A percentile compares a stretch with the other conserved stretches of the same genome.
phyloP scores from a whole-genome alignment of 2,113 vertebrate genomes.

The Orycteropus afer region DNA sequence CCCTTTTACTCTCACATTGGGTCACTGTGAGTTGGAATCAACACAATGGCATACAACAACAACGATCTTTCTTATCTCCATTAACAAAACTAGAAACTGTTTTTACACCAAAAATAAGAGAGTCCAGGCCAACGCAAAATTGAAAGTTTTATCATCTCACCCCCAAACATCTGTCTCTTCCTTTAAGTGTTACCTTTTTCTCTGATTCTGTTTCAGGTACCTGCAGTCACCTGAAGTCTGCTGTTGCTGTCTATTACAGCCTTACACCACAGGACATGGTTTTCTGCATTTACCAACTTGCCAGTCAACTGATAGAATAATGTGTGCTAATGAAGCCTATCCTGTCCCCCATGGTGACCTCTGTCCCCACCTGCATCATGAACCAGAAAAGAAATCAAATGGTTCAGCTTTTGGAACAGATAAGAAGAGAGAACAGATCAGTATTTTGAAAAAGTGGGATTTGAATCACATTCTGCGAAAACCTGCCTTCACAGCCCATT shows the following conservation, averaged over 20 bases:
- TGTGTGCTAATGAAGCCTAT: background rate
- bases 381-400: background rate
- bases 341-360: background rate
- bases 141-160: background rate
- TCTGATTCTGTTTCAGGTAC: background rate
- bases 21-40: background rate
- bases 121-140: background rate
- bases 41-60: background rate
- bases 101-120: background rate
- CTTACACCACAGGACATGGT: background rate
- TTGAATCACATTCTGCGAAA: background rate
- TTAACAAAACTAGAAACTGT: background rate
- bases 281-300: background rate
- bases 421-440: background rate
- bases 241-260: fast-evolving
- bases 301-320: background rate
- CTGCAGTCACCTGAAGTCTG: background rate
- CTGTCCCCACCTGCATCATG: background rate
- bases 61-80: background rate
- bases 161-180: background rate
- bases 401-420: background rate
- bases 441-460: background rate
- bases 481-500: background rate
- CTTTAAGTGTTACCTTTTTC: background rate
- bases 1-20: background rate